A percentile compares a stretch with the other conserved stretches of the same genome.
Conservation (phyloP, 2,797 vertebrate species). For the Okamejei kenojei region DNA sequence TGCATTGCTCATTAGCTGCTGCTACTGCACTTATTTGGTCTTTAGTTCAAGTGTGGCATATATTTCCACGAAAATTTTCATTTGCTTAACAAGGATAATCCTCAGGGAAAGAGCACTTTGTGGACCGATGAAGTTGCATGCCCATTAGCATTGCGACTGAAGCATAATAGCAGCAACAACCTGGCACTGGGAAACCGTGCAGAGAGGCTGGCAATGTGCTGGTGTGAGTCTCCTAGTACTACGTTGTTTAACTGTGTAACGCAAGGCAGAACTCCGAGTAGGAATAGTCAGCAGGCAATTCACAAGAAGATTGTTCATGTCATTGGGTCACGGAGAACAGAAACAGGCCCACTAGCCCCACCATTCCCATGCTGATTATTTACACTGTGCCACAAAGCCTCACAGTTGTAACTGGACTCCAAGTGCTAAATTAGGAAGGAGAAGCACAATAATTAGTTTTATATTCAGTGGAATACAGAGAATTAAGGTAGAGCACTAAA, state of each 20-base stretch:
- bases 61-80: constrained; percentile 8
- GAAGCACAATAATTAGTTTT: neutral
- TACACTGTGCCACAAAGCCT: neutral
- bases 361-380: too few species aligned
- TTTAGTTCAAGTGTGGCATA: neutral
- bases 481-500: neutral
- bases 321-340: too few species aligned
- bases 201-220: neutral
- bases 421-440: neutral
- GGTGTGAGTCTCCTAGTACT: neutral
- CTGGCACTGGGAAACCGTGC: too few species aligned
- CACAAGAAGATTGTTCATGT: neutral
- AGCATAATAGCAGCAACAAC: neutral
- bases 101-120: neutral
- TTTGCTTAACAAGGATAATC: constrained; percentile 12
- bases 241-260: too few species aligned
- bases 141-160: neutral
- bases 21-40: neutral
- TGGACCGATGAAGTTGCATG: neutral
- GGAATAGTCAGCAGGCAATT: neutral
- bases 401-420: neutral
- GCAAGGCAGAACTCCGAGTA: neutral
- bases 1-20: constrained; percentile 8
- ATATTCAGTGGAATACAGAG: neutral
- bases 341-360: too few species aligned